Percentiles rank a stretch among this genome's conserved stretches.
Conservation (phyloP, 2,888 invertebrate species). For the Eulithis prunata region DNA sequence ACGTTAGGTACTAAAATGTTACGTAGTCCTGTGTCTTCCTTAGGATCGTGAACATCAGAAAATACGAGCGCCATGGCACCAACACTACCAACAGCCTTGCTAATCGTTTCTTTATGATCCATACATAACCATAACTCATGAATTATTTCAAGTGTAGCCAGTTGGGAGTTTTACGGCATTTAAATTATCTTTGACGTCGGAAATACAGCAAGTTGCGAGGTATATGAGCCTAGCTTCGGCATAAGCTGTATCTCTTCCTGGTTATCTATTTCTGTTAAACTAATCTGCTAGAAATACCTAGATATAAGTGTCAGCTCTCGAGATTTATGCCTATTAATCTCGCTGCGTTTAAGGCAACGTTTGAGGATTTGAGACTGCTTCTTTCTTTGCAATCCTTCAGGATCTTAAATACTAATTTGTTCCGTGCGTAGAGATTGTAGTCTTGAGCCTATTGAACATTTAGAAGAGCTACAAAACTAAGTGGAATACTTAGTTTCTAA, state of each 20-base stretch:
- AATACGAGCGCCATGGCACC: no score
- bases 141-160: slow-evolving; percentile 11
- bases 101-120: neutral
- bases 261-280: neutral
- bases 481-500: slow-evolving; percentile 10
- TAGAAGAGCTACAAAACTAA: neutral
- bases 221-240: neutral
- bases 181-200: slow-evolving; percentile 9
- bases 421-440: neutral
- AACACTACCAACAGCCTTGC: no score
- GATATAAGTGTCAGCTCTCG: no score
- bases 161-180: slow-evolving; percentile 14
- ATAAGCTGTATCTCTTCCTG: slow-evolving; percentile 1
- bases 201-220: slow-evolving; percentile 8
- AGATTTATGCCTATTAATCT: no score
- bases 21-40: no score
- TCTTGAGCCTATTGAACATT: neutral
- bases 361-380: neutral
- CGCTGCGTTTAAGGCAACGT: no score
- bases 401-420: neutral
- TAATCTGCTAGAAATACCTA: no score
- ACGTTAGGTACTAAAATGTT: no score
- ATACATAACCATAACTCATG: neutral
- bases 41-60: no score
- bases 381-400: neutral